Base-by-base conservation (phyloP, 2,888 invertebrate species). In the Mythimna ferrago region DNA sequence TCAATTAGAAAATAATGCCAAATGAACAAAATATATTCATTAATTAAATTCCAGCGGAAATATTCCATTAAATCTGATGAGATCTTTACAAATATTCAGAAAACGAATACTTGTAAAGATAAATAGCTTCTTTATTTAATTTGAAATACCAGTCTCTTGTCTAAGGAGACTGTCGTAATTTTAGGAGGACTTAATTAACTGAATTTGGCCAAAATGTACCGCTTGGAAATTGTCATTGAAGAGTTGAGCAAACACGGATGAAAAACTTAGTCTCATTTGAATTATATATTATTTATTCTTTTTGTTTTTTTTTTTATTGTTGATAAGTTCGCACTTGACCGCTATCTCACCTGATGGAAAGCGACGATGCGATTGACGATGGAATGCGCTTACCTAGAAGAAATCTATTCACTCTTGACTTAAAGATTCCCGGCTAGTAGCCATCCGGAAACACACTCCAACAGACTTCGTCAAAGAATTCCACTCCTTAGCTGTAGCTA, bases 111-210 rank as follows among this genome's bases (percentile, higher is more conserved):
- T 7, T 26, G 1, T 10, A 2, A 26, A 1, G 11, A 38, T 11
- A 10, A 56, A 32, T 48, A 21, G 19, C 21, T 48, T 57, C 19
- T 1, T 7, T 41, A n/a, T 57, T 51, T 58, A 41, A 73, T 64
- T 73, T 35, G 0, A 41, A 51, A 44, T 66, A 57, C 21, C 48
- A 35, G 9, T 66, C 32, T 21, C 19, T n/a, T 21, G 32, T 3
- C 41, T 3, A 6, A 1, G 7, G 58, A 56, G 26, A 41, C 48
- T 16, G 32, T 32, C 0, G 19, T 11, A n/a, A 63, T 7, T 6
- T 64, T 9, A n/a, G 19, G 14, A n/a, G 14, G 14, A 41, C 32
- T 76, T 75, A 51, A 73, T 75, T 73, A 73, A 65, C 66, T 65
- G 10, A 76, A 75, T 51, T 19, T 38, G 11, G 19, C 11, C 32